A percentile compares a stretch with the other conserved stretches of the same genome.
Conservation (phyloP, 2,888 invertebrate species). For the Orthosia cruda region DNA sequence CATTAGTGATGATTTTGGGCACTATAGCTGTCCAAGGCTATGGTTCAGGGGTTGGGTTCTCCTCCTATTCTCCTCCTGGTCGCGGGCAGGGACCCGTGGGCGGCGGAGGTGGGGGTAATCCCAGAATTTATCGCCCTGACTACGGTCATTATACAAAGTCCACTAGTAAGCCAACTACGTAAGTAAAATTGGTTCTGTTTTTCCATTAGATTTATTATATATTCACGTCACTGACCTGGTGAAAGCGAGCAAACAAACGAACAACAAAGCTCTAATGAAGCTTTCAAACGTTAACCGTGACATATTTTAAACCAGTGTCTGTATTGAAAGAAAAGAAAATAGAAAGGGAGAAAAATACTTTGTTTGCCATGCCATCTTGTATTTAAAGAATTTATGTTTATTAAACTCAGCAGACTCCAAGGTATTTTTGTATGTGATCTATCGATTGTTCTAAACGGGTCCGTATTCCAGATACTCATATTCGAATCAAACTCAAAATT, state of each 20-base stretch:
- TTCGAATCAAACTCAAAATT: too few relatives aligned
- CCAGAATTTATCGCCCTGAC: background rate
- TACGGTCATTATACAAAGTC: slow-evolving; percentile 3
- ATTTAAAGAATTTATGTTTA: background rate
- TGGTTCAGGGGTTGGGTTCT: slow-evolving; percentile 2
- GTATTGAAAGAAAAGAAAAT: background rate
- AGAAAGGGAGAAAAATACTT: too few relatives aligned
- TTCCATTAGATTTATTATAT: background rate
- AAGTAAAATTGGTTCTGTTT: slow-evolving; percentile 15
- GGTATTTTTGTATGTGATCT: background rate
- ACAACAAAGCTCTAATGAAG: background rate
- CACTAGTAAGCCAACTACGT: slow-evolving; percentile 15
- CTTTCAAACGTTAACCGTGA: background rate
- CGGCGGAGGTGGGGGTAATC: too few relatives aligned
- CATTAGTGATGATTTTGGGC: slow-evolving; percentile 27
- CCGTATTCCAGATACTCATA: too few relatives aligned
- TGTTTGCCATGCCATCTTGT: too few relatives aligned
- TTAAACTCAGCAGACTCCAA: background rate
- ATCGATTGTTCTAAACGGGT: background rate
- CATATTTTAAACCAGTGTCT: background rate
- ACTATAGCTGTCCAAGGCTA: slow-evolving; percentile 44
- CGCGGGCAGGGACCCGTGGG: too few relatives aligned
- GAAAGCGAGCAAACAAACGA: background rate
- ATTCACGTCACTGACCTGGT: background rate
- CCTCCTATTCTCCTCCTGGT: too few relatives aligned